phyloP scores from a whole-genome alignment of 2,888 invertebrate genomes.

The Omphaloscelis lunosa region DNA sequence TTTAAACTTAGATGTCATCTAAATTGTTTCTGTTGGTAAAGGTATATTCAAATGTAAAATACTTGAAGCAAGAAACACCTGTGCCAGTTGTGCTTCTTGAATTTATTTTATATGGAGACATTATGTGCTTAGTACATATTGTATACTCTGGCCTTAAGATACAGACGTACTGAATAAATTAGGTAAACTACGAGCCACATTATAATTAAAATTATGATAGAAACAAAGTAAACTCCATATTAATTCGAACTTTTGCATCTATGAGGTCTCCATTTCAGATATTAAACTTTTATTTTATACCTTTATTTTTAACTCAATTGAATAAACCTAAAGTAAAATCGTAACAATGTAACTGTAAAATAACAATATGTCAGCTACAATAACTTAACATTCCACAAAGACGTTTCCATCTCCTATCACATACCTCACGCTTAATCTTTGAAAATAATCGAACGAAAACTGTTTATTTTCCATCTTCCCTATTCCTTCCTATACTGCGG shows the following conservation, averaged over 20 bases:
- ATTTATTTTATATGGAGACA: slow-evolving; percentile 46
- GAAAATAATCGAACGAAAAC: slow-evolving; percentile 25
- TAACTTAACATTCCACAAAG: slow-evolving; percentile 9
- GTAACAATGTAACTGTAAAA: not conserved
- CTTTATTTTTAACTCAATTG: not conserved
- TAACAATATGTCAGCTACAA: not conserved
- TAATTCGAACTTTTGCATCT: not conserved
- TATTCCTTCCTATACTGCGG: not conserved
- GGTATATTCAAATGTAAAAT: slow-evolving; percentile 47
- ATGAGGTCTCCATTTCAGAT: not conserved
- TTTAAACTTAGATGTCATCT: slow-evolving; percentile 54
- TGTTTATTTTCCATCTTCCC: not conserved
- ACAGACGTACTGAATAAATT: slow-evolving; percentile 1
- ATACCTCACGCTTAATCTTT: slow-evolving; percentile 20
- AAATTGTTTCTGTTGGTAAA: slow-evolving; percentile 29
- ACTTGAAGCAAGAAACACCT: slow-evolving; percentile 32
- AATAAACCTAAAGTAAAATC: not conserved
- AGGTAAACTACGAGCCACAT: not conserved
- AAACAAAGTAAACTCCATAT: not conserved
- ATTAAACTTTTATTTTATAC: not conserved
- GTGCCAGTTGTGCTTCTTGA: slow-evolving; percentile 51
- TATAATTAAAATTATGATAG: not conserved
- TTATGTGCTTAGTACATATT: not conserved
- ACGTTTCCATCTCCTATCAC: slow-evolving; percentile 10
- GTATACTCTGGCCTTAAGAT: not conserved